A percentile compares a stretch with the other conserved stretches of the same genome.
Conservation (phyloP, 2,797 vertebrate genomes). For the Brachyalestes nurse region DNA sequence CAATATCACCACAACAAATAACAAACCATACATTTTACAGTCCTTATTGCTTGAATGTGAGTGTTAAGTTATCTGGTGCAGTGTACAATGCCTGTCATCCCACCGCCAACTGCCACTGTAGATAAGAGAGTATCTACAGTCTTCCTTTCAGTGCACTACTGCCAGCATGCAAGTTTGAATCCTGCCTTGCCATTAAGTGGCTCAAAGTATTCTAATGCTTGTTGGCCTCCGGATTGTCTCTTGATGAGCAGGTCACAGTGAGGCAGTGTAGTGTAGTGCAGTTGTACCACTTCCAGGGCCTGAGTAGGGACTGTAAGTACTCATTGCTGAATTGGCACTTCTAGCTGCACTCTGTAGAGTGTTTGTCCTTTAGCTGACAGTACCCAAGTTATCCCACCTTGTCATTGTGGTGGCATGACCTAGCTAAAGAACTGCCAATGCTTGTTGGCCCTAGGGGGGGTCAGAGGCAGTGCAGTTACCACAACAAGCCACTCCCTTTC, state of each 20-base stretch:
- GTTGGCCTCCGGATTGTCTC: background rate
- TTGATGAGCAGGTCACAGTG: background rate
- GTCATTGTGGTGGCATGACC: background rate
- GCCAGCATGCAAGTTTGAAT: background rate
- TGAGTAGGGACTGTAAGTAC: background rate
- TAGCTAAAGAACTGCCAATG: background rate
- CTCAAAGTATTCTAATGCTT: background rate
- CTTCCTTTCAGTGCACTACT: background rate
- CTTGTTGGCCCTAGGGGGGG: background rate
- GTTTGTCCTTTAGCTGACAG: background rate
- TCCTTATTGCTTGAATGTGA: background rate
- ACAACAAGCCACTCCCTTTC: background rate
- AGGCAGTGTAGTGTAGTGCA: background rate
- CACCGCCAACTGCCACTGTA: too few species aligned
- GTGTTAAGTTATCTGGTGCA: background rate
- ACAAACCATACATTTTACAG: too few species aligned
- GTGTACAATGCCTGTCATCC: background rate
- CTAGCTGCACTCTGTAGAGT: background rate
- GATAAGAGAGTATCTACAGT: background rate
- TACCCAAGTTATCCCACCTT: background rate
- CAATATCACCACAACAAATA: too few species aligned
- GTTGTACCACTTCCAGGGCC: background rate
- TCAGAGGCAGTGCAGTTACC: background rate
- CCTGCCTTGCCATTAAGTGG: background rate
- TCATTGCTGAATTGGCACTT: background rate